phyloP scores from a whole-genome alignment of 2,797 vertebrate species.

The Bovichtus diacanthus region DNA sequence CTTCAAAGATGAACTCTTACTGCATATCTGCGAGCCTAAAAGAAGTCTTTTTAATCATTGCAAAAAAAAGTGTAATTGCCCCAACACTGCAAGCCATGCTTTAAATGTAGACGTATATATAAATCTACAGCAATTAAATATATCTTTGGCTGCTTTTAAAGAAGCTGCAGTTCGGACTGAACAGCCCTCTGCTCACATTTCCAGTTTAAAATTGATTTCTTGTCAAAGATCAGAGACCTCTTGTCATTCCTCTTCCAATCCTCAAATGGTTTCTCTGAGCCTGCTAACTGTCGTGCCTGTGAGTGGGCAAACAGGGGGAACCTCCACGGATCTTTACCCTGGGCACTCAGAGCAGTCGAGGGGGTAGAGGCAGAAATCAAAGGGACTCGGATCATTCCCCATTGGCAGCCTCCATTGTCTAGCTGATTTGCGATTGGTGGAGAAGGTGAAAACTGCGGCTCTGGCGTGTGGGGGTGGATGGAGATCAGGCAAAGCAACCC shows the following conservation, averaged over 20 bases:
- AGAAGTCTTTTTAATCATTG: constrained; percentile 82
- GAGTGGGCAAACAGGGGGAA: constrained; percentile 77
- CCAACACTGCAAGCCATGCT: constrained; percentile 60
- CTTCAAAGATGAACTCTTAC: constrained; percentile 86
- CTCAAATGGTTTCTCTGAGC: constrained; percentile 80
- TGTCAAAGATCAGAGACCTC: constrained; percentile 84
- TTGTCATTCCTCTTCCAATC: constrained; percentile 83
- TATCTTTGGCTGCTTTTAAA: constrained; percentile 78
- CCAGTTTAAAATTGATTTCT: constrained; percentile 86
- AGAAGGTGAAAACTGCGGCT: constrained; percentile 69
- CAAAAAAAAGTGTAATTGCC: constrained; percentile 75
- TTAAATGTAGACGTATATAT: constrained; percentile 65
- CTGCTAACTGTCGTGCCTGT: constrained; percentile 71
- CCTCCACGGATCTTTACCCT: constrained; percentile 85
- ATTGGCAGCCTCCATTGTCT: constrained; percentile 83
- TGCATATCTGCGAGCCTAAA: constrained; percentile 78
- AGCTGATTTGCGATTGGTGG: constrained; percentile 81
- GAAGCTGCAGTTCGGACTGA: constrained; percentile 63
- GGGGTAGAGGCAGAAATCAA: constrained; percentile 83
- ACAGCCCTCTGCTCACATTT: constrained; percentile 75
- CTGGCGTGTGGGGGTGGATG: constrained; percentile 73
- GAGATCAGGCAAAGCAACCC: constrained; percentile 80
- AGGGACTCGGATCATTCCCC: constrained; percentile 78
- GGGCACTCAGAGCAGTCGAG: constrained; percentile 74
- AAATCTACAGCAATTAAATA: constrained; percentile 84